Evolutionary conservation across 2,797 vertebrate genomes (phyloP).

Genomic region (Lagorchestes hirsutus): DNA sequence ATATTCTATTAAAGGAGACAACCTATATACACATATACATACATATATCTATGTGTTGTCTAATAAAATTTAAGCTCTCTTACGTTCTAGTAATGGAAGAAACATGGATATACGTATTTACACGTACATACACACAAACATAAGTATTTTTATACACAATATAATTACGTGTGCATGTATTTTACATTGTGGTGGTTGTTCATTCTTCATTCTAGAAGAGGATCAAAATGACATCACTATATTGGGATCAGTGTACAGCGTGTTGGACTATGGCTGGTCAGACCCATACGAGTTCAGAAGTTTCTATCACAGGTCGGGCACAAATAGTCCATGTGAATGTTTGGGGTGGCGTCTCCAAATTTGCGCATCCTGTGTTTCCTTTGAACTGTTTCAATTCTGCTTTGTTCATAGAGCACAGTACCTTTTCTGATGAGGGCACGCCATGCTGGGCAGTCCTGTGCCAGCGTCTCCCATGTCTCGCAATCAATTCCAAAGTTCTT

Average conservation of each 20-base stretch:
- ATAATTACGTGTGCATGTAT: not conserved
- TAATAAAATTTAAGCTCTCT: not conserved
- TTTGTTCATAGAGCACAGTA: accelerated
- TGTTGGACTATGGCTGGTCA: not conserved
- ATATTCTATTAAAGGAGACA: not conserved
- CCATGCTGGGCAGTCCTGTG: not conserved
- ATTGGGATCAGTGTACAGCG: too few species aligned
- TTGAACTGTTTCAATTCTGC: not conserved
- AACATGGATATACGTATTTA: not conserved
- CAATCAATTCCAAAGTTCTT: not conserved
- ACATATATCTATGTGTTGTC: not conserved
- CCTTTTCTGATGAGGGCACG: not conserved
- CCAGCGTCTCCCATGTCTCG: not conserved
- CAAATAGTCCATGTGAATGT: not conserved
- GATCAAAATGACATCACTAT: not conserved
- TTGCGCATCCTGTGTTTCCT: not conserved
- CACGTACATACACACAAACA: not conserved
- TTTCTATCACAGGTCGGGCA: not conserved
- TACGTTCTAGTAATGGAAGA: too few species aligned
- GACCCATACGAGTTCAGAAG: not conserved
- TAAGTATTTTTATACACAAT: not conserved
- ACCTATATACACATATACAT: not conserved
- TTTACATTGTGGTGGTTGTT: not conserved
- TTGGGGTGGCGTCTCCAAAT: not conserved
- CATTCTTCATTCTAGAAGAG: not conserved